These are phyloP conservation scores for Choristoneura fumiferana DNA, from an alignment of 1,140 invertebrate genomes.

Conservation along the genomic window DNA sequence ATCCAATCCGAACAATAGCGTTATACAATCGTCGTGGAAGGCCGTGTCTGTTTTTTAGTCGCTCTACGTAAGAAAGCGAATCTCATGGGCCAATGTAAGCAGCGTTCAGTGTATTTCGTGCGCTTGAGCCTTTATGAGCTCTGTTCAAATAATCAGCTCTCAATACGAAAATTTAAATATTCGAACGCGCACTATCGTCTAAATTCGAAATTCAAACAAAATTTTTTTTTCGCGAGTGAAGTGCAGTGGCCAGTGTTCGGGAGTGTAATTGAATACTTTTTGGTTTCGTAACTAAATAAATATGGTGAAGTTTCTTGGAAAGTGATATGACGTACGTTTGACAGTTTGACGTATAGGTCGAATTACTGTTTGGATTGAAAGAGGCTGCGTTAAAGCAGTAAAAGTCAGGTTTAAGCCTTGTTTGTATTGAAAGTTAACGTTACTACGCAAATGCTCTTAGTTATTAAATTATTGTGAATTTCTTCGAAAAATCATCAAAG, in stretches of 20 bases:
- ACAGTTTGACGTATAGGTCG: conserved; percentile 7
- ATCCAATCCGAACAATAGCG: conserved; percentile 2
- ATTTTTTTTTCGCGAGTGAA: no score
- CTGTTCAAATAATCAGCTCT: conserved; percentile 26
- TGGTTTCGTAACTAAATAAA: background rate
- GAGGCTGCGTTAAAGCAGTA: no score
- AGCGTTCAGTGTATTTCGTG: conserved; percentile 62
- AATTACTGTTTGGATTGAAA: background rate
- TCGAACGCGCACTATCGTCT: background rate
- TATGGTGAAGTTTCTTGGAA: conserved; percentile 13
- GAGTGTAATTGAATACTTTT: conserved; percentile 1
- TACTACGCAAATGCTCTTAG: no score
- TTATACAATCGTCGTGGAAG: conserved; percentile 27
- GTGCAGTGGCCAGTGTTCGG: conserved; percentile 6
- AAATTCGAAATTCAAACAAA: background rate
- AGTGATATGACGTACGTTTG: background rate
- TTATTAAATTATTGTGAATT: no score
- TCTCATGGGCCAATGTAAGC: conserved; percentile 53
- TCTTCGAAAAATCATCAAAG: no score
- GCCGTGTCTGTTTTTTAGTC: conserved; percentile 52
- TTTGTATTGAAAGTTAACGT: no score
- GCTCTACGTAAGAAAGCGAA: conserved; percentile 63
- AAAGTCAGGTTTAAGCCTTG: no score
- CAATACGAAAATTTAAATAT: conserved; percentile 27
- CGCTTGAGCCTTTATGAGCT: conserved; percentile 58